Evolutionary conservation across 1,140 invertebrate genomes (phyloP), one percentile per base, ranked within the genome.

Genomic region (Macrosteles quadrilineatus): DNA sequence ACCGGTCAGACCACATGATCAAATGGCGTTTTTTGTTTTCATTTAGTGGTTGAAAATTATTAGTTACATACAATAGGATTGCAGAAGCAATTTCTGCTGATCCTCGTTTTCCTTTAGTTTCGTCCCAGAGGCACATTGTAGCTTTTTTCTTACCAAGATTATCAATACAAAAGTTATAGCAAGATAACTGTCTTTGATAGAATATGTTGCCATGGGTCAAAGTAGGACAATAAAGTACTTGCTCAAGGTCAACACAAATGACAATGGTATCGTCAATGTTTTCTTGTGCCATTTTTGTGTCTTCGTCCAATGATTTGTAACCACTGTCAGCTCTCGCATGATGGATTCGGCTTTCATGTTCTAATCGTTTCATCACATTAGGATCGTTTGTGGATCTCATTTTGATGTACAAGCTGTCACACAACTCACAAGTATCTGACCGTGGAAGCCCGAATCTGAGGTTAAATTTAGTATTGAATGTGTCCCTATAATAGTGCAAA

Each of bases 1-100:
- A 73, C 25, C 72, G 30, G 65, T 75, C 74, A 17, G 50, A 73
- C 74, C 74, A 75, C 47, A 53, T 53, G 11, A 67, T 55, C 3
- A 75, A 59, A 14, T 21, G 70, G 31, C 71, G 59, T 62, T 62
- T 14, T 62, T 72, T 17, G 27, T 57, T 43, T 0, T 30, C n/a
- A 21, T 67, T 1, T 23, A 74, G 59, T 0, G 31, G n/a, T 25
- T 29, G 1, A 43, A 66, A 75, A 2, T 72, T 63, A 4, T 29
- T 12, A 27, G 6, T 6, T 6, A 74, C n/a, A 29, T 72, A 73
- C n/a, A 64, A 32, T 2, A 74, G 50, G 4, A 74, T 31, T 30
- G 62, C 64, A 0, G 74, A 74, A 19, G 55, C 53, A 23, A 73
- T 70, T 25, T 75, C 74, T 21, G 23, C 31, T 55, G 64, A 62